These are phyloP conservation scores for Ptychobarbus kaznakovi DNA, from an alignment of 2,797 vertebrate genomes.

Conservation along the genomic window DNA sequence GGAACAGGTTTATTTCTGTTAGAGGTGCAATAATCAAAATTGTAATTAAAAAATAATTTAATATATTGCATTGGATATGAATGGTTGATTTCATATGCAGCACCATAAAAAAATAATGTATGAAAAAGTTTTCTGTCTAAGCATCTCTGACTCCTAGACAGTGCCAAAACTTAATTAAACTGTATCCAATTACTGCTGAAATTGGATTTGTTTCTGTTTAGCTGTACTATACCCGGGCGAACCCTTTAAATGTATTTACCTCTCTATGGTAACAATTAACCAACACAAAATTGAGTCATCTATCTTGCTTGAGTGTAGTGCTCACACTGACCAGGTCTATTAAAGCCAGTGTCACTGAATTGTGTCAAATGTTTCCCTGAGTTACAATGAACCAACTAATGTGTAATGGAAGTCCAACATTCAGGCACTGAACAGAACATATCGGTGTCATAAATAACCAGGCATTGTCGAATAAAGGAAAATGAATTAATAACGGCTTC, in stretches of 20 bases:
- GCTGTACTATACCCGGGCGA: slow-evolving; percentile 5
- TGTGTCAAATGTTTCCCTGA: slow-evolving; percentile 26
- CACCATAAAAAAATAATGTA: neutral
- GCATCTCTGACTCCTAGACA: neutral
- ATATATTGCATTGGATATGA: slow-evolving; percentile 17
- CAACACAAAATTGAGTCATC: slow-evolving; percentile 4
- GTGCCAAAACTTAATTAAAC: slow-evolving; percentile 6
- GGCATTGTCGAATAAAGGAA: neutral
- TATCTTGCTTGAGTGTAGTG: slow-evolving; percentile 29
- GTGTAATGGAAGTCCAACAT: neutral
- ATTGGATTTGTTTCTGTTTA: slow-evolving; percentile 29
- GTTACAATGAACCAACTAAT: slow-evolving; percentile 1
- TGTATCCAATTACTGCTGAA: slow-evolving; percentile 20
- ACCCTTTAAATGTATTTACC: slow-evolving; percentile 12
- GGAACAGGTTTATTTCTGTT: neutral
- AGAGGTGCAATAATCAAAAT: neutral
- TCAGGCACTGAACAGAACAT: slow-evolving; percentile 15
- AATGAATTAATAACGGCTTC: neutral
- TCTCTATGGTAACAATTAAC: slow-evolving; percentile 19
- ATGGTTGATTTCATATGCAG: slow-evolving; percentile 23
- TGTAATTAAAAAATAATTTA: neutral
- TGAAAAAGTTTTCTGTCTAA: slow-evolving; percentile 3
- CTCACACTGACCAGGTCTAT: neutral
- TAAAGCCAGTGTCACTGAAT: slow-evolving; percentile 30
- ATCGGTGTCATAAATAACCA: neutral